These are phyloP conservation scores for Bambusicola thoracicus DNA, from an alignment of 2,113 vertebrate species.

Conservation along the genomic window DNA sequence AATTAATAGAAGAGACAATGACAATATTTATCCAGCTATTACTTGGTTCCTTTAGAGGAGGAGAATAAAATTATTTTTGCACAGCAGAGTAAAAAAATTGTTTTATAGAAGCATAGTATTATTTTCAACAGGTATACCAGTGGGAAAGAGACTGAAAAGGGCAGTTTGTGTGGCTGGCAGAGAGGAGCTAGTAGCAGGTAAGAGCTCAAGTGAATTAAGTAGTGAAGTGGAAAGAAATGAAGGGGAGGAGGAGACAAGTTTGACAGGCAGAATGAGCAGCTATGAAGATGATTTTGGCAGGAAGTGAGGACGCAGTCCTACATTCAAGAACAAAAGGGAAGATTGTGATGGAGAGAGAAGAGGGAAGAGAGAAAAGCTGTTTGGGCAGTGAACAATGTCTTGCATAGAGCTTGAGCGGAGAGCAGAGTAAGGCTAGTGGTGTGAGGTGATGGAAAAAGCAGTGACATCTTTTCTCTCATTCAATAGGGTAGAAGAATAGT, in stretches of 20 bases:
- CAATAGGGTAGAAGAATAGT: neutral
- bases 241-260: neutral
- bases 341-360: neutral
- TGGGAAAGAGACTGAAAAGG: neutral
- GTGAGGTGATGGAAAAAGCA: conserved; percentile 21
- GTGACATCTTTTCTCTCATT: neutral
- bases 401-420: conserved; percentile 22
- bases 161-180: neutral
- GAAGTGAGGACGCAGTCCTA: neutral
- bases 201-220: neutral
- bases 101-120: neutral
- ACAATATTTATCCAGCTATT: neutral
- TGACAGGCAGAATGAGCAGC: neutral
- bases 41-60: neutral
- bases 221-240: neutral
- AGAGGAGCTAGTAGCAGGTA: neutral
- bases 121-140: neutral
- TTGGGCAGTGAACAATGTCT: neutral
- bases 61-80: neutral
- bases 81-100: neutral
- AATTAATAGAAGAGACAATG: neutral
- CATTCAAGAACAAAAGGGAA: neutral
- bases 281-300: neutral
- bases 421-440: neutral
- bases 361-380: neutral